A percentile compares a stretch with the other conserved stretches of the same genome.
phyloP scores from a whole-genome alignment of 2,113 vertebrate species.

The Chiloscyllium plagiosum region DNA sequence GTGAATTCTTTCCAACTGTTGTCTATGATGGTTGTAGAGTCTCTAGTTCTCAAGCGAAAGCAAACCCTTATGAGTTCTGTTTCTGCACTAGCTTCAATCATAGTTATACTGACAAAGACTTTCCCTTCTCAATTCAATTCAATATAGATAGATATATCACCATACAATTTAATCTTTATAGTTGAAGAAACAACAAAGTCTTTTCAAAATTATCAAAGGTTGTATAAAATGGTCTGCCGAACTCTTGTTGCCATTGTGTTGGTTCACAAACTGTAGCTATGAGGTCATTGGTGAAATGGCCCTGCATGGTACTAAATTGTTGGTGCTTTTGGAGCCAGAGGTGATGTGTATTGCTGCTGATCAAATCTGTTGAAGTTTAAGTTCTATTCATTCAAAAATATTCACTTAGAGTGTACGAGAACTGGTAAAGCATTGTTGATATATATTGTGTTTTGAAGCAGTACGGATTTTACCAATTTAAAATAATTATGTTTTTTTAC shows the following conservation, averaged over 20 bases:
- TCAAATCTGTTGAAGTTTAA: background rate
- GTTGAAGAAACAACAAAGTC: background rate
- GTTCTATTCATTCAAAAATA: background rate
- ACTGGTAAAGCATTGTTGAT: background rate
- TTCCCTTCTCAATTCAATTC: too few species aligned
- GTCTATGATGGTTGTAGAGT: background rate
- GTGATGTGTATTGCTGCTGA: background rate
- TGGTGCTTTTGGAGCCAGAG: background rate
- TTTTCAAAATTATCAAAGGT: background rate
- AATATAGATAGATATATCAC: background rate
- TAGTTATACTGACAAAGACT: background rate
- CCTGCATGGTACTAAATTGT: background rate
- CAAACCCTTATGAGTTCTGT: background rate
- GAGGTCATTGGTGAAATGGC: background rate
- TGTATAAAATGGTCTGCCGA: background rate
- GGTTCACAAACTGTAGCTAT: background rate
- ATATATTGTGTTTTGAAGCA: background rate
- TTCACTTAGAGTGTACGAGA: background rate
- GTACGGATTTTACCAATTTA: background rate
- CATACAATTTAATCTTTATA: background rate
- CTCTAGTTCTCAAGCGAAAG: background rate
- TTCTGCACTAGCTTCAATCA: background rate
- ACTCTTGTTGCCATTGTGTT: background rate
- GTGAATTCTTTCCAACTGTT: background rate
- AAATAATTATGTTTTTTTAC: slow-evolving; percentile 1